Evolutionary conservation across 2,113 vertebrate genomes (phyloP).

Genomic region (Nothoprocta pentlandii): DNA sequence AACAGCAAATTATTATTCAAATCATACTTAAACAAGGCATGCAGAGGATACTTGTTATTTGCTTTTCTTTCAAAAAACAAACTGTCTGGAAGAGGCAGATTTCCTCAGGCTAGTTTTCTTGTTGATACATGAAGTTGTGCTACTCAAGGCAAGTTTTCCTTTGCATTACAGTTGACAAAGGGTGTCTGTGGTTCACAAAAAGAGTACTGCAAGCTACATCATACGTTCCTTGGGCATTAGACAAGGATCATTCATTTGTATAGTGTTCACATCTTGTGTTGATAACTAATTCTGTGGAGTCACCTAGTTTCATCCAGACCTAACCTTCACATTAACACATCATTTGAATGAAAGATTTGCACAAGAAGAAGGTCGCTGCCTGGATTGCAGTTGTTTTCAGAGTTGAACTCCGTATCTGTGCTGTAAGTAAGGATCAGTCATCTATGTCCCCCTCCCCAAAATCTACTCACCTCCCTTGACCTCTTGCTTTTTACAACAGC

Average conservation of each 20-base stretch:
- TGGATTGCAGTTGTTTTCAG: neutral
- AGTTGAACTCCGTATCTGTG: neutral
- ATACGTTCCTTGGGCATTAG: neutral
- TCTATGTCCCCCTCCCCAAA: neutral
- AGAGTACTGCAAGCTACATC: neutral
- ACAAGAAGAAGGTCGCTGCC: neutral
- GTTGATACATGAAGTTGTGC: accelerated
- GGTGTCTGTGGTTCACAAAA: neutral
- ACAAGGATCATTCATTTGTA: neutral
- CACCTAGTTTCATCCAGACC: neutral
- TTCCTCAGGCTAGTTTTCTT: neutral
- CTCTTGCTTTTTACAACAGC: slow-evolving; percentile 53
- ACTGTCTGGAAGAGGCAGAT: neutral
- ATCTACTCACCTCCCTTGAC: slow-evolving; percentile 32
- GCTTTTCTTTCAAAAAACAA: neutral
- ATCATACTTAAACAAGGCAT: neutral
- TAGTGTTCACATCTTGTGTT: neutral
- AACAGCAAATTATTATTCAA: neutral
- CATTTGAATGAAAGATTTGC: neutral
- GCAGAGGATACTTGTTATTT: neutral
- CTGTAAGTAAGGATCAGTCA: neutral
- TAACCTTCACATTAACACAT: neutral
- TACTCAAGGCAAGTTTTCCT: neutral
- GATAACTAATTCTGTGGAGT: neutral
- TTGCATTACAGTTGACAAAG: neutral